These are phyloP conservation scores for Patiria miniata DNA, from an alignment of 35 echinoderm and acorn worm species.

Conservation along the genomic window DNA sequence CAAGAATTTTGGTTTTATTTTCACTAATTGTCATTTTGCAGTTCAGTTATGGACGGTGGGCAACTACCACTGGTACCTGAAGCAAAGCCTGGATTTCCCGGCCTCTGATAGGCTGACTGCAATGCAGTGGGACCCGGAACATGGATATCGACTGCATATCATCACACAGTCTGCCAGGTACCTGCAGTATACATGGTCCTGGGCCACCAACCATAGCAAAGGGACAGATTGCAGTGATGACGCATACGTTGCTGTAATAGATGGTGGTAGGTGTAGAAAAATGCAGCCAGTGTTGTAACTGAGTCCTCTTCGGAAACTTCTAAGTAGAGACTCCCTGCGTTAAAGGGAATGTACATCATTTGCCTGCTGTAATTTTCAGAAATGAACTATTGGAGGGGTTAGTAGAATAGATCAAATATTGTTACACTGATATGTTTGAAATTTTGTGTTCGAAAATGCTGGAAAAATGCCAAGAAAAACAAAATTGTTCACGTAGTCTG, in stretches of 20 bases:
- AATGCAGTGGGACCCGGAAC: slow-evolving; percentile 87
- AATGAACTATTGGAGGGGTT: no score
- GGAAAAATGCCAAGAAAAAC: no score
- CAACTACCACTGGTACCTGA: slow-evolving; percentile 98
- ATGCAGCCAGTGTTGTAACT: not conserved
- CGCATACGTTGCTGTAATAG: slow-evolving; percentile 80
- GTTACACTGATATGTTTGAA: no score
- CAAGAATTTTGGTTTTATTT: slow-evolving; percentile 2
- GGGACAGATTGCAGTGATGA: slow-evolving; percentile 57
- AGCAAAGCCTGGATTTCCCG: slow-evolving; percentile 83
- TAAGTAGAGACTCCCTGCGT: no score
- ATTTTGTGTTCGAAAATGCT: no score
- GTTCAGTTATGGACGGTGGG: slow-evolving; percentile 93
- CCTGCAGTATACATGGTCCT: slow-evolving; percentile 80
- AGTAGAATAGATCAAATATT: no score
- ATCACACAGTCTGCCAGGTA: slow-evolving; percentile 61
- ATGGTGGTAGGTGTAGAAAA: slow-evolving; percentile 74
- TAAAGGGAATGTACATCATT: no score
- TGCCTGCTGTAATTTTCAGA: no score
- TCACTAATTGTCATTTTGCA: slow-evolving; percentile 25
- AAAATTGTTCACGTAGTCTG: no score
- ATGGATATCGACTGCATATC: slow-evolving; percentile 76
- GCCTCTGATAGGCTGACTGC: slow-evolving; percentile 59
- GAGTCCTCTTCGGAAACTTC: no score
- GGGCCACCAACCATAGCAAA: slow-evolving; percentile 63